Percentiles rank a stretch among this genome's conserved stretches.
Conservation (phyloP, 2,113 vertebrate species). For the Triplophysa dalaica region DNA sequence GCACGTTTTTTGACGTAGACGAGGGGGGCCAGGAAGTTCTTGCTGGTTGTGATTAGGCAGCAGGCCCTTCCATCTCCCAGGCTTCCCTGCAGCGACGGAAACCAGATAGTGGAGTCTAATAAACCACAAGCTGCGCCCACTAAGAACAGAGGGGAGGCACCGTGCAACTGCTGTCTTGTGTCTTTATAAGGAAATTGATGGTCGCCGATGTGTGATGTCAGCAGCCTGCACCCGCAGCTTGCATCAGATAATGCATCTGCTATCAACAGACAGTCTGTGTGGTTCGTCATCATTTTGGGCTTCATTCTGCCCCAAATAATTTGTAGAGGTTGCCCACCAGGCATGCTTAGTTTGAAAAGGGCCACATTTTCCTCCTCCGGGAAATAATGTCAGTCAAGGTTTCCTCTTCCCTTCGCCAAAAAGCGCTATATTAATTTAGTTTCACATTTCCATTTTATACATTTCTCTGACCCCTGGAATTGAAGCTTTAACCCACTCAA, state of each 20-base stretch:
- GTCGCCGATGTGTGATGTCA: constrained; percentile 1
- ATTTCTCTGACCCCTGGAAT: not conserved
- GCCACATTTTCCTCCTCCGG: not conserved
- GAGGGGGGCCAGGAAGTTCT: constrained; percentile 47
- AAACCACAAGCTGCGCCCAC: constrained; percentile 32
- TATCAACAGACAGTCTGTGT: constrained; percentile 14
- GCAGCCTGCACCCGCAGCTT: not conserved
- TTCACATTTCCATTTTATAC: not conserved
- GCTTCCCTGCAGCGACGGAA: constrained; percentile 49
- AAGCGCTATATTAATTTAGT: not conserved
- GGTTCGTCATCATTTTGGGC: constrained; percentile 9
- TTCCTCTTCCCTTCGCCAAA: not conserved
- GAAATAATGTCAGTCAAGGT: not conserved
- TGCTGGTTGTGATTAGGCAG: constrained; percentile 53
- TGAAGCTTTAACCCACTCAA: no score
- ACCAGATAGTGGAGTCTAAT: constrained; percentile 47
- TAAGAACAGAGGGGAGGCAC: not conserved
- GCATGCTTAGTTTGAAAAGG: not conserved
- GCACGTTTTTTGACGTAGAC: constrained; percentile 2
- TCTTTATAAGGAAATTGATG: constrained; percentile 32
- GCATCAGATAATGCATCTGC: constrained; percentile 14
- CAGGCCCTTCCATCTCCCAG: constrained; percentile 26
- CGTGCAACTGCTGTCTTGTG: constrained; percentile 12
- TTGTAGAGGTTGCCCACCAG: not conserved
- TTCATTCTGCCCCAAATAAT: not conserved